A percentile compares a stretch with the other conserved stretches of the same genome.
phyloP scores from a whole-genome alignment of 1,140 invertebrate species.

The Bombus waltoni region DNA sequence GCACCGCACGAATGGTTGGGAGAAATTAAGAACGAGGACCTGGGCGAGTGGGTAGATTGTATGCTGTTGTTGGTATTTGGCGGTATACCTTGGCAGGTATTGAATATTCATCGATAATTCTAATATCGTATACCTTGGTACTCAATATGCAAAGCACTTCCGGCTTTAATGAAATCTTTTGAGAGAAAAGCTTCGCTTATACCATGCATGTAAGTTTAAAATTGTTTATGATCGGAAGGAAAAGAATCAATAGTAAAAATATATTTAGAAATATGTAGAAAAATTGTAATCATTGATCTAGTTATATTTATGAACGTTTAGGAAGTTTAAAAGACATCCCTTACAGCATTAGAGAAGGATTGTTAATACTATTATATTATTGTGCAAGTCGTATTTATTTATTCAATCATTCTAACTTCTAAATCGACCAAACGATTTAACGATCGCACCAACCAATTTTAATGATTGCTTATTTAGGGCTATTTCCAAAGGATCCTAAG shows the following conservation, averaged over 20 bases:
- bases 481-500: constrained; percentile 93
- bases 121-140: background rate
- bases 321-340: too few species aligned
- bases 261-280: background rate
- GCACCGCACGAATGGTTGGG: constrained; percentile 86
- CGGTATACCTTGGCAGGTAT: constrained; percentile 93
- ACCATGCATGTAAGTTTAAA: background rate
- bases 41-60: constrained; percentile 87
- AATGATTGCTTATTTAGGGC: constrained; percentile 82
- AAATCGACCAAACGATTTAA: too few species aligned
- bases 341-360: too few species aligned
- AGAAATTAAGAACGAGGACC: constrained; percentile 83
- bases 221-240: background rate
- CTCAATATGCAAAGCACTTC: constrained; percentile 14
- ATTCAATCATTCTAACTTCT: too few species aligned
- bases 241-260: background rate
- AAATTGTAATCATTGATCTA: too few species aligned
- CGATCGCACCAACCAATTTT: background rate
- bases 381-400: too few species aligned
- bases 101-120: constrained; percentile 21
- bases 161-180: constrained; percentile 5
- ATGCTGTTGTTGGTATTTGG: constrained; percentile 90
- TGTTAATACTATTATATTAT: too few species aligned
- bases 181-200: background rate
- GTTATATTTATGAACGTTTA: too few species aligned